Base-by-base conservation (phyloP, 2,797 vertebrate species). In the Zalophus californianus region DNA sequence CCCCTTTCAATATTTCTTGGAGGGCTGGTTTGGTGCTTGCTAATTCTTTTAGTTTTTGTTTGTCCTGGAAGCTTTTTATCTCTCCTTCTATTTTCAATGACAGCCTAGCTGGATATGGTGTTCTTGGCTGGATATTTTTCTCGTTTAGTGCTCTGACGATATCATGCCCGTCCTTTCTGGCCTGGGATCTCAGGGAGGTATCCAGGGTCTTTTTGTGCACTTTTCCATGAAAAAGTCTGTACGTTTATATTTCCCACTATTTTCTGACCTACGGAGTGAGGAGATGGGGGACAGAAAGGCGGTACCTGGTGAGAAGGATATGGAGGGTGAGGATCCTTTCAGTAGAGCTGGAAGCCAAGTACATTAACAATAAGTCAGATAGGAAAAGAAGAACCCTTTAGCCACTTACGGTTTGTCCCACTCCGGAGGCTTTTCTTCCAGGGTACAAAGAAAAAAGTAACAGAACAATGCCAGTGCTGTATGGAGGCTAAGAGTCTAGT, bases 391-490 rank as follows among this genome's bases (percentile, higher is more conserved):
- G 66, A n/a, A 70, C 58, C 25, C 15, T 35, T 1, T 5, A 29
- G 9, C n/a, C 84, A 4, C 5, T 50, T 21, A 32, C 25, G 16
- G 2, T 44, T 2, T 29, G 32, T 72, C 32, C 48, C 48, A 18
- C 56, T 73, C 18, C 44, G 38, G 21, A 64, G 18, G 4, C 38
- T 52, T 73, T 78, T 56, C 68, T 60, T 35, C 87, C 54, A 44
- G 56, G 16, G 48, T 15, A 4, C 72, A 72, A 88, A 73, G 21
- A 70, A 72, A 86, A 21, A 86, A 66, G 35, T 16, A 14, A 21
- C 20, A 23, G 35, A 27, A 18, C 2, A 7, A 52, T 3, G 32
- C 3, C 2, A 0, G 5, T 10, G 60, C 38, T 32, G 4, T 5
- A 44, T 11, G 23, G 41, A 29, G 16, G 35, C 5, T 9, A n/a